A percentile compares a stretch with the other conserved stretches of the same genome.
Evolutionary conservation across 2,113 vertebrate genomes (phyloP).

Genomic region (Centropus unirufus): DNA sequence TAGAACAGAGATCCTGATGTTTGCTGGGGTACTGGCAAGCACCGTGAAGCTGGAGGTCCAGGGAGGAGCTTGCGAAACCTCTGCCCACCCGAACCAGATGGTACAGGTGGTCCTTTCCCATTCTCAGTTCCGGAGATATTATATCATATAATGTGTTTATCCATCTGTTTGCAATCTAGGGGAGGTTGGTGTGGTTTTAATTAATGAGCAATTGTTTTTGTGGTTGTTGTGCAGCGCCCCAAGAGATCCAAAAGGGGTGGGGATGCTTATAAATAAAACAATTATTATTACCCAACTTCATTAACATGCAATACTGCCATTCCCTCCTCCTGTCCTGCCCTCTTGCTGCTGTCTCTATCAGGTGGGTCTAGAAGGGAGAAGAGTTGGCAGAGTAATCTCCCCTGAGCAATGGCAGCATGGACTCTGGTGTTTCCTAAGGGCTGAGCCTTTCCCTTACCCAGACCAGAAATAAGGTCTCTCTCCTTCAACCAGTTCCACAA

Average conservation of each 20-base stretch:
- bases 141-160: conserved; percentile 48
- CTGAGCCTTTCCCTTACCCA: background rate
- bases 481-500: background rate
- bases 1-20: background rate
- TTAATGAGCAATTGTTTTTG: conserved; percentile 73
- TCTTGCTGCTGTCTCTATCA: background rate
- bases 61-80: background rate
- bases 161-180: conserved; percentile 61
- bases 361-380: background rate
- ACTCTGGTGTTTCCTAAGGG: background rate
- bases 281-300: conserved; percentile 58
- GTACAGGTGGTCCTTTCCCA: conserved; percentile 59
- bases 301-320: background rate
- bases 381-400: background rate
- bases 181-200: conserved; percentile 64
- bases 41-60: background rate
- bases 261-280: conserved; percentile 63
- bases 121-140: conserved; percentile 38
- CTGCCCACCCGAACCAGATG: background rate
- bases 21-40: background rate
- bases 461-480: background rate
- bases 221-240: conserved; percentile 46
- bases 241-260: conserved; percentile 56
- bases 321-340: background rate
- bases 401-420: background rate